Evolutionary conservation across 2,113 vertebrate species (phyloP), one percentile per base, ranked within the genome.

Genomic region (Narcine bancroftii): DNA sequence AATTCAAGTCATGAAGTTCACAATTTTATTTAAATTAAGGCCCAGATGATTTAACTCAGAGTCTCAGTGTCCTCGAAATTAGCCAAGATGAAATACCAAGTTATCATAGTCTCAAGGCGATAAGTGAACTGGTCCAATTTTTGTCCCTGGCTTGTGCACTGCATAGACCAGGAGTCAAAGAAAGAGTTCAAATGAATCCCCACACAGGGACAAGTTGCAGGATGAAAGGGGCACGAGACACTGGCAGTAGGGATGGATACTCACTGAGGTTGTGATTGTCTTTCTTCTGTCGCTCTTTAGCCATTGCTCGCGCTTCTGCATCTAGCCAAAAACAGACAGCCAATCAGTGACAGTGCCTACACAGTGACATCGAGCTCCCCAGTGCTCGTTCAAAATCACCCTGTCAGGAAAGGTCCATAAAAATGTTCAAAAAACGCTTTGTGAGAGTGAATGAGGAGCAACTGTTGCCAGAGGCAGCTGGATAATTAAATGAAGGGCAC

Each of bases 251-350:
- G 94, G 94, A 95, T 93, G 94, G 95, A 96, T 95, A 96, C 98
- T 97, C 94, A 99, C 98, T 99, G 89, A 98, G 96, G 94, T 99
- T 99, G 96, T 99, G 99, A 96, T 99, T 99, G 95, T 99, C 99
- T 94, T 99, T 99, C 95, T 99, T 99, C 95, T 99, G 98, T 87
- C 99, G 96, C 94, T 99, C 99, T 91, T 99, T 99, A 66, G 97
- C 98, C 96, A 99, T 93, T 2, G 98, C 98, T 93, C 98, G 96
- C 92, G 95, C 97, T 96, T 99, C 99, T 9, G 97, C 94, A 93
- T 98, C 97, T 98, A 95, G 94, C 95, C 94, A 92, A 92, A 87
- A 29, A 96, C 95, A 89, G 33, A 65, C 93, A 17, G 19, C 6
- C 0, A 0, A 24, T 94, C 93, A 94, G n/a, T n/a, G 29, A 39